These are phyloP conservation scores for Xiphophorus couchianus DNA, from an alignment of 2,113 vertebrate genomes.

Conservation along the genomic window DNA sequence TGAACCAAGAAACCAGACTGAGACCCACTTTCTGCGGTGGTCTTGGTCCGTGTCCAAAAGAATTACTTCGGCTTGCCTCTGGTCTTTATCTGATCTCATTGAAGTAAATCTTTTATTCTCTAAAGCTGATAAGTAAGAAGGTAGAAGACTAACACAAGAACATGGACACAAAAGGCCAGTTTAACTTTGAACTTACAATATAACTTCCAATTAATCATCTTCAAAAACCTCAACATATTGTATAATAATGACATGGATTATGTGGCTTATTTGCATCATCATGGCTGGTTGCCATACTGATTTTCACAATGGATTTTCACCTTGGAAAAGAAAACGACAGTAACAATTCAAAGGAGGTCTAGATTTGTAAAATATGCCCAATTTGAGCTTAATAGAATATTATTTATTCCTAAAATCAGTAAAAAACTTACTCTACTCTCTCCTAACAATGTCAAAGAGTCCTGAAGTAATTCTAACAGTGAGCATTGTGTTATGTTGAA, in stretches of 20 bases:
- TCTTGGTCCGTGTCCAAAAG: too few species aligned
- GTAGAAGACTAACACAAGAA: background rate
- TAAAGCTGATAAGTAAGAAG: background rate
- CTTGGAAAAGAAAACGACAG: background rate
- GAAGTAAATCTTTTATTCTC: background rate
- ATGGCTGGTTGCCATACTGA: background rate
- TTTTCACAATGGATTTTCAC: background rate
- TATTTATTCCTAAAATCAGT: conserved; percentile 1
- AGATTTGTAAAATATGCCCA: background rate
- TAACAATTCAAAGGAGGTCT: too few species aligned
- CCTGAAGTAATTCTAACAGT: conserved; percentile 23
- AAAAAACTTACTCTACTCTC: background rate
- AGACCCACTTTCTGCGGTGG: too few species aligned
- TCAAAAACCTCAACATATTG: background rate
- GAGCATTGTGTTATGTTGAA: conserved; percentile 17
- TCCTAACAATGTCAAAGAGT: background rate
- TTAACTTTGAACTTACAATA: background rate
- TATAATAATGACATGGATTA: background rate
- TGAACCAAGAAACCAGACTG: too few species aligned
- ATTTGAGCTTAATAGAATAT: background rate
- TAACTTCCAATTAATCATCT: background rate
- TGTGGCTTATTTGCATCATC: background rate
- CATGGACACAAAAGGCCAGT: background rate
- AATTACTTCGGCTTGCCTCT: too few species aligned
- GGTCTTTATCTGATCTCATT: background rate